Conservation (phyloP, 2,888 invertebrate genomes). For the Holacanthella duospinosa region DNA sequence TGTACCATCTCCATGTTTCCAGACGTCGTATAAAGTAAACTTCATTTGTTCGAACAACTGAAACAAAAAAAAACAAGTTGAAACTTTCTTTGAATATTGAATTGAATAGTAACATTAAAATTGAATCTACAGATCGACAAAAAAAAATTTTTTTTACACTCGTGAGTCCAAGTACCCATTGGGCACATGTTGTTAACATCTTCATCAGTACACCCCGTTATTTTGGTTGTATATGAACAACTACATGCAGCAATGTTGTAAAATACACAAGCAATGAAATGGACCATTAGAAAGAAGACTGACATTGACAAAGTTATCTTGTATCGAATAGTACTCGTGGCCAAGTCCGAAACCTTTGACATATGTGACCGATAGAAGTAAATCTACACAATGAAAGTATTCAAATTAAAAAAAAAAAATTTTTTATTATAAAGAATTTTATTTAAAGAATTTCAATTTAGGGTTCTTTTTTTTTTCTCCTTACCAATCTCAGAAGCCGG, state of each 20-base stretch:
- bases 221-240: background rate
- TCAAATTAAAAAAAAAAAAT: background rate
- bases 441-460: background rate
- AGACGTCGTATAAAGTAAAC: background rate
- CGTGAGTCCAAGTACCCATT: conserved; percentile 9
- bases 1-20: conserved; percentile 26
- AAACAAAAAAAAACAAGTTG: background rate
- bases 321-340: conserved; percentile 25
- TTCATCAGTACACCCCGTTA: background rate
- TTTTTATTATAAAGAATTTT: background rate
- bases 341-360: conserved; percentile 20
- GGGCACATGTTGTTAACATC: background rate
- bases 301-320: conserved; percentile 28
- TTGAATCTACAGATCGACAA: no score
- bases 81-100: no score
- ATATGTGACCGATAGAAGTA: conserved; percentile 20
- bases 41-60: background rate
- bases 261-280: conserved; percentile 30
- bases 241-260: conserved; percentile 26
- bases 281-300: conserved; percentile 29
- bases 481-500: conserved; percentile 13
- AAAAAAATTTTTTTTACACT: no score
- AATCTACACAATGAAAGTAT: no score
- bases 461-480: no score
- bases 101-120: no score